These are phyloP conservation scores for Lichenostomus cassidix DNA, from an alignment of 2,113 vertebrate genomes.

Conservation along the genomic window DNA sequence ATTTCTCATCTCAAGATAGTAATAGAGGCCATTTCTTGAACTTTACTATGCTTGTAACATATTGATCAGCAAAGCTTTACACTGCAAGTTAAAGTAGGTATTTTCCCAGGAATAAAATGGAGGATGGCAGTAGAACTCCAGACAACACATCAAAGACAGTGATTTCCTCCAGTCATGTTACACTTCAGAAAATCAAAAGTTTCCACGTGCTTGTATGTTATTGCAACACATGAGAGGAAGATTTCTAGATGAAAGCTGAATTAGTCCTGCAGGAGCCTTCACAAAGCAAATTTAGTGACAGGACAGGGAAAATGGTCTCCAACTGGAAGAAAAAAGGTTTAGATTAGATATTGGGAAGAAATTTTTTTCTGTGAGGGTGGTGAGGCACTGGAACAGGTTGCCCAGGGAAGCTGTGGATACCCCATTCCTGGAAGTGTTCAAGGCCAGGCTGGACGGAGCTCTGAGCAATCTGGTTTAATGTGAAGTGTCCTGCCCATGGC, in stretches of 20 bases:
- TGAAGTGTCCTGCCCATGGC: not conserved
- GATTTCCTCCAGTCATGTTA: not conserved
- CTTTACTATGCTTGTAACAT: constrained; percentile 42
- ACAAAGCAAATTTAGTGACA: not conserved
- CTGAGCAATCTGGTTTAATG: not conserved
- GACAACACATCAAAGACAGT: not conserved
- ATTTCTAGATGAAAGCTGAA: not conserved
- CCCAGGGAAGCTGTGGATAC: not conserved
- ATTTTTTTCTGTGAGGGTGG: not conserved
- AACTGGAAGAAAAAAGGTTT: not conserved
- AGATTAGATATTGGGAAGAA: not conserved
- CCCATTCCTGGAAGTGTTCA: not conserved
- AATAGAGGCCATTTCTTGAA: constrained; percentile 60
- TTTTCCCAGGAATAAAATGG: constrained; percentile 11
- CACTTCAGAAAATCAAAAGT: not conserved
- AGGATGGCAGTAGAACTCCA: not conserved
- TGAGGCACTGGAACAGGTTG: not conserved
- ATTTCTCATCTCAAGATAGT: constrained; percentile 59
- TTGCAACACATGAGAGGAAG: rapidly evolving
- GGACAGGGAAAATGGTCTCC: not conserved
- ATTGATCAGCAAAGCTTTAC: constrained; percentile 43
- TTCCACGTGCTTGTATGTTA: not conserved
- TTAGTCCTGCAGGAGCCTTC: not conserved
- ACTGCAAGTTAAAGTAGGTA: not conserved
- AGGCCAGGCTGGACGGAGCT: not conserved